These are phyloP conservation scores for Leptogaster cylindrica DNA, from an alignment of 2,888 invertebrate species.

Conservation along the genomic window DNA sequence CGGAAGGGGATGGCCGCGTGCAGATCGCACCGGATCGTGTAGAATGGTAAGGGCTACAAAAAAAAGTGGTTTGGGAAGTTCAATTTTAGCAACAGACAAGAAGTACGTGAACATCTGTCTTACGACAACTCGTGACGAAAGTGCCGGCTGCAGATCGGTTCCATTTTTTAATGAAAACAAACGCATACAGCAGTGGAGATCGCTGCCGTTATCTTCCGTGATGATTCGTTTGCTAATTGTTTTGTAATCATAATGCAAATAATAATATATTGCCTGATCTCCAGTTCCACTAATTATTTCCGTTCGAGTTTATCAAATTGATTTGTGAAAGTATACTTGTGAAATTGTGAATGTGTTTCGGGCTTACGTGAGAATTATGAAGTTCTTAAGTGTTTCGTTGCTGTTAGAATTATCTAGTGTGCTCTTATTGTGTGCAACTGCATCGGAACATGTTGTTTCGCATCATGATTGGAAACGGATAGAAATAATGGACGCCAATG, in stretches of 20 bases:
- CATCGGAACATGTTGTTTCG: conserved; percentile 10
- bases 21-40: neutral
- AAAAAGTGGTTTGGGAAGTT: conserved; percentile 16
- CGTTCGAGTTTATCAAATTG: too few species aligned
- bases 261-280: too few species aligned
- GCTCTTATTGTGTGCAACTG: neutral
- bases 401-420: conserved; percentile 10
- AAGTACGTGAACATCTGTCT: conserved; percentile 20
- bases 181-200: neutral
- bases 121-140: conserved; percentile 23
- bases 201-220: neutral
- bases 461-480: conserved; percentile 58
- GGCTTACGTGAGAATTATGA: conserved; percentile 14
- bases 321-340: neutral
- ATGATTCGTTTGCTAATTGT: too few species aligned
- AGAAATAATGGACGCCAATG: conserved; percentile 61
- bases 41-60: too few species aligned
- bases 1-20: neutral
- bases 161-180: conserved; percentile 1
- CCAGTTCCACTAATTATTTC: too few species aligned
- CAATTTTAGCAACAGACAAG: conserved; percentile 29
- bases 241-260: neutral
- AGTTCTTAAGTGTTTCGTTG: neutral
- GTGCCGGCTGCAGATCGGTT: conserved; percentile 28
- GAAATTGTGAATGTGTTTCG: neutral